Base-by-base conservation (phyloP, 2,888 invertebrate genomes). In the Reticulitermes lucifugus region DNA sequence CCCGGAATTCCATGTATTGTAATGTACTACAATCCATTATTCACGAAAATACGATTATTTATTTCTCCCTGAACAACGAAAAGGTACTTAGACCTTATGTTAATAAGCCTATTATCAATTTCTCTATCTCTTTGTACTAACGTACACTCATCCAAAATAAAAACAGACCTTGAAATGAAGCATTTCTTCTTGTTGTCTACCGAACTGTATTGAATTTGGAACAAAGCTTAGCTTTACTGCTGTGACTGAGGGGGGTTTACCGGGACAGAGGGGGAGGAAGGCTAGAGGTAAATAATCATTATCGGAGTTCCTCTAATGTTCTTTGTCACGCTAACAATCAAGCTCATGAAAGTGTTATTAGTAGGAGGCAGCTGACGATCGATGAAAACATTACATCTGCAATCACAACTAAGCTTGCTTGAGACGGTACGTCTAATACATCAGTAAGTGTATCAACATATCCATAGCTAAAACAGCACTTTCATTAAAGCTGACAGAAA, bases 231-330 rank as follows among this genome's bases (percentile, higher is more conserved):
- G 55, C 18, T 55, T 55, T 12, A 55, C 55, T 55, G 55, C 55
- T 18, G 55, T 14, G 9, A 18, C 18, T 55, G 18, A 55, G 1
- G 55, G 18, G 65, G 35, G 35, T 2, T 35, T 35, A 4, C 35
- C 35, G 35, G 35, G 35, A 35, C 35, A 35, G 79, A 46, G 60
- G 35, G 35, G 5, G 80, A 60, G 41, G 80, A 79, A 59, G 81
- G n/a, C 43, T 65, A 70, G 65, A 43, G 70, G 46, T 81, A 81
- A 81, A 81, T 65, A 81, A 81, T 81, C 81, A 81, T 70, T 70
- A 81, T 46, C 41, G 41, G 65, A 70, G 41, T 70, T 81, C 21
- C 43, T n/a, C 43, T 65, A 81, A 81, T 81, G 81, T 43, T 65
- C 41, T 25, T 12, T 41, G 70, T 43, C 81, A 81, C 81, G 81